These are phyloP conservation scores for Gulo gulo DNA, from an alignment of 2,113 vertebrate genomes.

Conservation along the genomic window DNA sequence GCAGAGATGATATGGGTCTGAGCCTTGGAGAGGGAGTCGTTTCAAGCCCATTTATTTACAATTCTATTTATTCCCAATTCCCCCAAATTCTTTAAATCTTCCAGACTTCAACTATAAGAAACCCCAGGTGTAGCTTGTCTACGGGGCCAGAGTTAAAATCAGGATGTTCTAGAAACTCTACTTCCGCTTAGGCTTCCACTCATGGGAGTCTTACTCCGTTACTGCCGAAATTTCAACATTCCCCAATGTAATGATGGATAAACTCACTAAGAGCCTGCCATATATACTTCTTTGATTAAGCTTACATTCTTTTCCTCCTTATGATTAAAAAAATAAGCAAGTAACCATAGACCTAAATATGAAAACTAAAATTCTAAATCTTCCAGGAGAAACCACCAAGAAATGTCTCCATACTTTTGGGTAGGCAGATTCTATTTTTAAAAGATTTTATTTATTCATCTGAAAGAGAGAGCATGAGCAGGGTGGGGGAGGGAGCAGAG, in stretches of 20 bases:
- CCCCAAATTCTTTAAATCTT: not conserved
- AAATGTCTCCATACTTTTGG: constrained; percentile 1
- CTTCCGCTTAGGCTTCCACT: not conserved
- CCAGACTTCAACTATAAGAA: not conserved
- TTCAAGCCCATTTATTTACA: not conserved
- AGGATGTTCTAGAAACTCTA: not conserved
- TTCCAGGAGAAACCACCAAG: not conserved
- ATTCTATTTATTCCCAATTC: not conserved
- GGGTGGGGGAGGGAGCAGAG: not conserved
- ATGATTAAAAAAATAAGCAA: not conserved
- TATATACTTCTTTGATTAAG: not conserved
- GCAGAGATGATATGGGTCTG: not conserved
- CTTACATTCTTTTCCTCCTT: not conserved
- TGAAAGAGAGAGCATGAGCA: not conserved
- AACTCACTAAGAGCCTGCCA: not conserved
- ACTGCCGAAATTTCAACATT: not conserved
- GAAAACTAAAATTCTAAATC: not conserved
- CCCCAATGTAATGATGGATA: not conserved
- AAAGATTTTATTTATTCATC: not conserved
- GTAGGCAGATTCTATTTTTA: not conserved
- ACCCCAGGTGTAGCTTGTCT: not conserved
- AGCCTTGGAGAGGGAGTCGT: not conserved
- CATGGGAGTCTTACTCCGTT: not conserved
- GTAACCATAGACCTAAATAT: not conserved
- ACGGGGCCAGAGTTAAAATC: not conserved